Conservation (phyloP, 2,888 invertebrate species). For the Xylota segnis region DNA sequence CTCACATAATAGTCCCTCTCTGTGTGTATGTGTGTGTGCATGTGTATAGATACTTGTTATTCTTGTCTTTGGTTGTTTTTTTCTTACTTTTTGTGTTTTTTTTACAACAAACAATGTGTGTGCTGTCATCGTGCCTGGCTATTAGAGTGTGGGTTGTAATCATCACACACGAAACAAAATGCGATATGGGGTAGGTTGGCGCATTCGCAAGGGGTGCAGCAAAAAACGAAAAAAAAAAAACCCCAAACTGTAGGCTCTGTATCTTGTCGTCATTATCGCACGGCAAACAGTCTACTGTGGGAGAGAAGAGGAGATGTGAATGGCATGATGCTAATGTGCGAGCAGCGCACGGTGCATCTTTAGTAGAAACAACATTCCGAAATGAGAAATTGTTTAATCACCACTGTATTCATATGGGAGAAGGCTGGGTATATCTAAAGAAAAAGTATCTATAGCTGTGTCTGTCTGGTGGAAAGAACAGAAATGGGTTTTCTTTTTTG, state of each 20-base stretch:
- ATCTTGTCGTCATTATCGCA: neutral
- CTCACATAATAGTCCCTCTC: constrained; percentile 57
- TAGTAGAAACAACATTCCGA: constrained; percentile 4
- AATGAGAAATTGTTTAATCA: constrained; percentile 8
- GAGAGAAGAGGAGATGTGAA: neutral
- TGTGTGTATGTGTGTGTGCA: neutral
- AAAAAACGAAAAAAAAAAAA: no score
- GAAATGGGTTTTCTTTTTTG: neutral
- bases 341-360: neutral
- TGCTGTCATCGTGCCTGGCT: constrained; percentile 2
- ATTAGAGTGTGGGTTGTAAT: constrained; percentile 25
- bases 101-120: constrained; percentile 10
- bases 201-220: neutral
- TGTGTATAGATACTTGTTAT: constrained; percentile 29
- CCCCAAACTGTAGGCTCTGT: neutral
- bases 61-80: constrained; percentile 34
- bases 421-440: neutral
- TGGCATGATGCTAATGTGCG: constrained; percentile 15
- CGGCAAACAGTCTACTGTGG: neutral
- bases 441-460: neutral
- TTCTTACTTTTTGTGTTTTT: constrained; percentile 10
- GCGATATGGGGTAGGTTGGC: neutral
- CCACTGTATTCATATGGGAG: constrained; percentile 1
- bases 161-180: constrained; percentile 3
- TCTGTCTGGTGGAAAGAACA: neutral